Conservation (phyloP, 2,797 vertebrate species). For the Eupleurogrammus muticus region DNA sequence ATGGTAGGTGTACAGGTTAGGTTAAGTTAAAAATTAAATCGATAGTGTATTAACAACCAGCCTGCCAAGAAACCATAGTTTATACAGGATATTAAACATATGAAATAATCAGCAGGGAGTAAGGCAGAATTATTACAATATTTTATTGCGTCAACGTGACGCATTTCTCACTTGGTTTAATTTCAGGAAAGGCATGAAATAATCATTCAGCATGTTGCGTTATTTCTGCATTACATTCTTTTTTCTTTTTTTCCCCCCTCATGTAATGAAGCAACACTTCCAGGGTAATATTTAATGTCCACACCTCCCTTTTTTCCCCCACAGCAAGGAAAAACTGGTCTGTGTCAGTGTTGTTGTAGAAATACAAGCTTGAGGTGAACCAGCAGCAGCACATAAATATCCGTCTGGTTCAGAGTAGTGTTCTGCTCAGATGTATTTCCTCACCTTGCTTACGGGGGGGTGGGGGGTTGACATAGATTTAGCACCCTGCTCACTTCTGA, state of each 20-base stretch:
- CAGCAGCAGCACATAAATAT: slow-evolving; percentile 39
- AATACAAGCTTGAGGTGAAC: slow-evolving; percentile 39
- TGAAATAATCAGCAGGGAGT: slow-evolving; percentile 3
- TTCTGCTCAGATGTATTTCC: slow-evolving; percentile 33
- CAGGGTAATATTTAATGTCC: slow-evolving; percentile 19
- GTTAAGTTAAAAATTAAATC: background rate
- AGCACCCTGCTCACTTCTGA: slow-evolving; percentile 22
- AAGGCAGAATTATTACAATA: slow-evolving; percentile 9
- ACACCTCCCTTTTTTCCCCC: slow-evolving; percentile 2
- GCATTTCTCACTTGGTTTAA: slow-evolving; percentile 6
- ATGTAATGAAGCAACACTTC: background rate
- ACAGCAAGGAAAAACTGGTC: slow-evolving; percentile 19
- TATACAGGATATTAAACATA: background rate
- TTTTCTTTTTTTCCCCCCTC: background rate
- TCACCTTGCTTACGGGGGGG: slow-evolving; percentile 14
- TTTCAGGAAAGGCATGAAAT: background rate
- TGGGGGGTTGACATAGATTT: slow-evolving; percentile 41
- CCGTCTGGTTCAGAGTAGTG: slow-evolving; percentile 22
- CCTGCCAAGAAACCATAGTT: background rate
- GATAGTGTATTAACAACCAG: background rate
- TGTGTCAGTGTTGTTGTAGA: slow-evolving; percentile 35
- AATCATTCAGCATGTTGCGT: background rate
- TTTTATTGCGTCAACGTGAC: slow-evolving; percentile 2
- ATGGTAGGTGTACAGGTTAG: background rate
- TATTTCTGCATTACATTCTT: background rate